A percentile compares a stretch with the other conserved stretches of the same genome.
Conservation (phyloP, 2,888 invertebrate species). For the Meloe dianella region DNA sequence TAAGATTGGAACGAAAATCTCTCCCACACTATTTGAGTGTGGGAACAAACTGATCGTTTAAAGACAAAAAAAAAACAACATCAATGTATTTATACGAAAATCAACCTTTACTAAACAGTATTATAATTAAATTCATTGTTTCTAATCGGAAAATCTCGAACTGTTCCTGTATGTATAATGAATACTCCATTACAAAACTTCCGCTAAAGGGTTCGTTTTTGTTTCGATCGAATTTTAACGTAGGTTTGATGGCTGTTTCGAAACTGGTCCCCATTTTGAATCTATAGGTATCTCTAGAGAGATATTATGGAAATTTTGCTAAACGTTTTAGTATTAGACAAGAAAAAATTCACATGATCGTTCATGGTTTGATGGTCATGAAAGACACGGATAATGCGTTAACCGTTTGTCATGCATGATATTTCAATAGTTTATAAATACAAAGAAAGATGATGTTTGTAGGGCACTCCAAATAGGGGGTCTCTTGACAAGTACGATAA, state of each 20-base stretch:
- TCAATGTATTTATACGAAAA: neutral
- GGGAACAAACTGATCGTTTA: conserved; percentile 23
- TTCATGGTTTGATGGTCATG: neutral
- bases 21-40: conserved; percentile 24
- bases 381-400: conserved; percentile 7
- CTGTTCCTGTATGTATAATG: neutral
- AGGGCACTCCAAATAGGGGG: neutral
- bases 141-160: neutral
- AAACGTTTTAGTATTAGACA: too few relatives aligned
- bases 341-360: neutral
- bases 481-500: neutral
- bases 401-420: neutral
- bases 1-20: conserved; percentile 17
- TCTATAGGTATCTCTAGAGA: too few relatives aligned
- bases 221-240: too few relatives aligned
- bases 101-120: neutral
- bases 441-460: neutral
- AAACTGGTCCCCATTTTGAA: too few relatives aligned
- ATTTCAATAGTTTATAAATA: neutral
- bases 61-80: neutral
- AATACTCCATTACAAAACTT: neutral
- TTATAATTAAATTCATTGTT: neutral
- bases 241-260: too few relatives aligned
- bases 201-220: neutral
- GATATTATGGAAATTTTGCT: neutral